Base-by-base conservation (phyloP, 2,113 vertebrate species). In the Antigone vipio region DNA sequence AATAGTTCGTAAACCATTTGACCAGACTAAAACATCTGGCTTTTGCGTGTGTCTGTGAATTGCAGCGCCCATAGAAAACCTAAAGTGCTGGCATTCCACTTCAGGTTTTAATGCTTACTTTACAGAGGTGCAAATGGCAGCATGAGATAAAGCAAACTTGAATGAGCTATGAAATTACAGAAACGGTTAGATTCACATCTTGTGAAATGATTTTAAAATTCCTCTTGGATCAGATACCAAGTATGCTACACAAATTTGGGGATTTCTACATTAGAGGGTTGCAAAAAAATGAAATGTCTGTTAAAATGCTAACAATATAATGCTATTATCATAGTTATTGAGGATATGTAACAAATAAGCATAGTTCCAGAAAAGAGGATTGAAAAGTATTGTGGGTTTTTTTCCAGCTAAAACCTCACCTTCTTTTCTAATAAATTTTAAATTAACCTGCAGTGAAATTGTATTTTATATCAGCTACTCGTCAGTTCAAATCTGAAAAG, bases 341-440 rank as follows among this genome's bases (percentile, higher is more conserved):
- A 89, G 35, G 73, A 45, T 60, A 27, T 81, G 79, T 68, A 63
- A 92, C n/a, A 68, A 96, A 93, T 34, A 84, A 69, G 32, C 52
- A 72, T 69, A 80, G 44, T 66, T 95, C 71, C 92, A 88, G 80
- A 92, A 92, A 89, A 89, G n/a, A 72, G 56, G 80, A 96, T 67
- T 95, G 89, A 85, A 96, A 96, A 90, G 68, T 62, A 81, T 85
- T 71, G 23, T n/a, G 20, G 23, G 1, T 9, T 75, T 86, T 86
- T 92, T 92, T 82, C 29, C 67, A 84, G 32, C 38, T 92, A 72
- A 94, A 94, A 89, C 26, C 58, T 95, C 5, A 6, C 40, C 52
- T 94, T 88, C 45, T 90, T 89, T 95, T 86, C 52, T 92, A 93
- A 91, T 77, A 84, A 80, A 94, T 94, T 93, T 93, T 85, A 95